These are phyloP conservation scores for Forbesichthys papilliferus DNA, from an alignment of 2,113 vertebrate species.

Conservation along the genomic window DNA sequence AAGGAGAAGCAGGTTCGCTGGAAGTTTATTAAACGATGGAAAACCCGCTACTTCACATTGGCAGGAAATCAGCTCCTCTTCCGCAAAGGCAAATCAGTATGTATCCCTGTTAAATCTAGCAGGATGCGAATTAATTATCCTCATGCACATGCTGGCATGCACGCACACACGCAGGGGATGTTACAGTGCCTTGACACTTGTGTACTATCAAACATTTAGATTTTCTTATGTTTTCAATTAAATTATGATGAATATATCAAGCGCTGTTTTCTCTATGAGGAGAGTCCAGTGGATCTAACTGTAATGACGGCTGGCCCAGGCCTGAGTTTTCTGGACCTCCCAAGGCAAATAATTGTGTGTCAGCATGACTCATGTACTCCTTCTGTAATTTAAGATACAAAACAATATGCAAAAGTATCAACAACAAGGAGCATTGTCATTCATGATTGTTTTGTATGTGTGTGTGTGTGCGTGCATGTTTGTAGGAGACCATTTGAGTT, in stretches of 20 bases:
- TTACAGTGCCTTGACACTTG: too few relatives aligned
- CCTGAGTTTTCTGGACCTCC: constrained; percentile 32
- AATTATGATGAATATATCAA: constrained; percentile 36
- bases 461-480: constrained; percentile 6
- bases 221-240: neutral
- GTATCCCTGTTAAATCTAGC: constrained; percentile 48
- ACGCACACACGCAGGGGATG: neutral
- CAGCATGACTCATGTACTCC: constrained; percentile 54
- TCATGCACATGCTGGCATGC: neutral
- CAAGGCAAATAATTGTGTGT: constrained; percentile 36
- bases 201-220: neutral
- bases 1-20: constrained; percentile 97
- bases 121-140: neutral
- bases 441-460: neutral
- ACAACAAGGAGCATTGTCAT: constrained; percentile 14
- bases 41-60: constrained; percentile 94
- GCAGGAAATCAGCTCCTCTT: constrained; percentile 96
- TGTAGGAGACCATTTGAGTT: constrained; percentile 1
- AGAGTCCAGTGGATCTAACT: constrained; percentile 31
- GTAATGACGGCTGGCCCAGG: constrained; percentile 36
- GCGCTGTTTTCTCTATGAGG: constrained; percentile 18
- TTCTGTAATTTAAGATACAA: constrained; percentile 40
- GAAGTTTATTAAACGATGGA: constrained; percentile 98
- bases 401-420: constrained; percentile 47
- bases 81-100: constrained; percentile 90